phyloP scores from a whole-genome alignment of 2,113 vertebrate species.

The Geococcyx californianus region DNA sequence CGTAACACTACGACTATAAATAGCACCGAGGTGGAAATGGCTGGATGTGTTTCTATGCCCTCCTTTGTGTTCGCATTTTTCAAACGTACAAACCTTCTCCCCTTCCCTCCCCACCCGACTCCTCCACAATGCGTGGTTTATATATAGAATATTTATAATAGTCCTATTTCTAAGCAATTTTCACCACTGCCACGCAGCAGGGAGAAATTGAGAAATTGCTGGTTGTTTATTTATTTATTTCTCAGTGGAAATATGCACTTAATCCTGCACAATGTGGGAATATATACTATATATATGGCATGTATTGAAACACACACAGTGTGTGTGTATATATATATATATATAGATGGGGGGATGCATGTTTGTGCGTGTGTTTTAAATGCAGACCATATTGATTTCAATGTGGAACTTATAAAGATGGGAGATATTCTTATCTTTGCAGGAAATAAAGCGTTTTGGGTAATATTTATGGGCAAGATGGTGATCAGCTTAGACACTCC shows the following conservation, averaged over 20 bases:
- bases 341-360: background rate
- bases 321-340: background rate
- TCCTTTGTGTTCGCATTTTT: constrained; percentile 48
- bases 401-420: constrained; percentile 56
- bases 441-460: constrained; percentile 57
- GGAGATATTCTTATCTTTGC: constrained; percentile 61
- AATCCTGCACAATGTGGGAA: constrained; percentile 24
- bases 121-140: background rate
- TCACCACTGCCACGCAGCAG: constrained; percentile 48
- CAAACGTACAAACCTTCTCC: constrained; percentile 11
- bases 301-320: background rate
- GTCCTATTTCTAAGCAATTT: constrained; percentile 54
- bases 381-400: constrained; percentile 43
- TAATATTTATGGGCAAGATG: constrained; percentile 17
- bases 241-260: background rate
- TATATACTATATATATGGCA: background rate
- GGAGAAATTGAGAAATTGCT: constrained; percentile 65
- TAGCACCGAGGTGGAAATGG: constrained; percentile 49
- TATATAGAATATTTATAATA: constrained; percentile 60
- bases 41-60: constrained; percentile 48
- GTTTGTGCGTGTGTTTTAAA: constrained; percentile 23
- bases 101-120: background rate
- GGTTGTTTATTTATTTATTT: constrained; percentile 65
- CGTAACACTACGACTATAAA: constrained; percentile 34
- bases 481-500: background rate